Evolutionary conservation across 64 coral and sea anemone genomes (phyloP).

Genomic region (Acropora yongei): DNA sequence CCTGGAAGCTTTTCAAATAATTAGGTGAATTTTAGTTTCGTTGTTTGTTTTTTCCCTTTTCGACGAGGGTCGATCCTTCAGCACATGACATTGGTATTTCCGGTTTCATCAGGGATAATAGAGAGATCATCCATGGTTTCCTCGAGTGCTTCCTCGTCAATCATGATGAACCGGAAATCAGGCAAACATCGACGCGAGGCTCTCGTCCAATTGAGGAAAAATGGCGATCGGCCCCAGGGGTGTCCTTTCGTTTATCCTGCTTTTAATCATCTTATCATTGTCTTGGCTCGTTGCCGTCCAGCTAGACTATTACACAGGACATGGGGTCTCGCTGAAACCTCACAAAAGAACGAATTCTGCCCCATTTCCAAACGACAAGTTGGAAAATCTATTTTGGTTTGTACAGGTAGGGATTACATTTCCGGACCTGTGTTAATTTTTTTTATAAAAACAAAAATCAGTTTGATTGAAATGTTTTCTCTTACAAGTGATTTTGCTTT

Average conservation of each 20-base stretch:
- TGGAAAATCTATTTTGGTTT: slow-evolving; percentile 99
- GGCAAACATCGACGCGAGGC: not conserved
- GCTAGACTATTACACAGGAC: slow-evolving; percentile 91
- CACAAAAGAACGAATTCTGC: slow-evolving; percentile 69
- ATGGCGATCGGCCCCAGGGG: slow-evolving; percentile 67
- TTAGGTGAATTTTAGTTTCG: no score
- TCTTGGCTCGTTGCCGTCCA: slow-evolving; percentile 91
- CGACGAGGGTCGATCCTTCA: no score
- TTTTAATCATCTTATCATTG: slow-evolving; percentile 74
- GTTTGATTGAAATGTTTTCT: no score
- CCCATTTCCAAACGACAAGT: slow-evolving; percentile 86
- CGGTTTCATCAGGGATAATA: no score
- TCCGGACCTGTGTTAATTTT: not conserved
- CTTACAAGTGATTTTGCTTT: no score
- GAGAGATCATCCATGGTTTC: no score
- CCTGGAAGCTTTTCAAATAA: no score
- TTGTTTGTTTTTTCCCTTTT: no score
- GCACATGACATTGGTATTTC: no score
- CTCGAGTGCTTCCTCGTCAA: not conserved
- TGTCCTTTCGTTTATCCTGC: slow-evolving; percentile 73
- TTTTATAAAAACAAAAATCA: not conserved
- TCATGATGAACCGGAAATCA: slow-evolving; percentile 11
- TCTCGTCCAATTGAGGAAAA: not conserved
- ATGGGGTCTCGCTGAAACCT: slow-evolving; percentile 61
- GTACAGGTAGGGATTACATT: slow-evolving; percentile 71